Conservation (phyloP, 2,888 invertebrate genomes). For the Anaspis maculata region DNA sequence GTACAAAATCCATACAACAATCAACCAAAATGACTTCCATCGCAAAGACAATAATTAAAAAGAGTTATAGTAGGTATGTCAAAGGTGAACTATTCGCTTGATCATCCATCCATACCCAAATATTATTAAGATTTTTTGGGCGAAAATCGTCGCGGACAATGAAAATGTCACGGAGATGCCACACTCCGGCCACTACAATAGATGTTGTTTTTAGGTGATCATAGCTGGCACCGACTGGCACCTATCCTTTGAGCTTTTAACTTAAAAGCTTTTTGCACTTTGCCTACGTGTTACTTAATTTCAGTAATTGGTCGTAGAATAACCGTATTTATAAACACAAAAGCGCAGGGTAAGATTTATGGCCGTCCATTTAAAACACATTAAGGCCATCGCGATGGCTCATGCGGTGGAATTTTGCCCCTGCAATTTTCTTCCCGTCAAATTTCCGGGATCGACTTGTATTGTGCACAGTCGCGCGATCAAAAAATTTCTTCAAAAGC, state of each 20-base stretch:
- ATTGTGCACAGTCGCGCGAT: too few species aligned
- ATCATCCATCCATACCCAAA: too few species aligned
- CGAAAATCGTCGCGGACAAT: background rate
- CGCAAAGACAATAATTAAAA: too few species aligned
- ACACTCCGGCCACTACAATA: background rate
- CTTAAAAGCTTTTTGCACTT: constrained; percentile 35
- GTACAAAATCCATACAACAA: too few species aligned
- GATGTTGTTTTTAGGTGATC: background rate
- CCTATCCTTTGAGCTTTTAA: constrained; percentile 30
- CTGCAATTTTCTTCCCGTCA: too few species aligned
- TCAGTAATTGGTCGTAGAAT: constrained; percentile 25
- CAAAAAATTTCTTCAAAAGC: too few species aligned
- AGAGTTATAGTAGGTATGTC: too few species aligned
- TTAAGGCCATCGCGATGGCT: constrained; percentile 15
- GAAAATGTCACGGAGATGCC: background rate
- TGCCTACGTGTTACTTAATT: constrained; percentile 31
- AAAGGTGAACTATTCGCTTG: too few species aligned
- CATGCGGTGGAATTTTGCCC: too few species aligned
- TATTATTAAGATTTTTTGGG: too few species aligned
- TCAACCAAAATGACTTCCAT: too few species aligned
- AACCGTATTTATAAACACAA: constrained; percentile 15
- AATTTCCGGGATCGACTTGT: too few species aligned
- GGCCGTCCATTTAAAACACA: constrained; percentile 26
- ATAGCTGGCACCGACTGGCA: constrained; percentile 10
- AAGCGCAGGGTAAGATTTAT: constrained; percentile 17